Evolutionary conservation across 2,113 vertebrate species (phyloP), one percentile per base, ranked within the genome.

Genomic region (Cyanoderma ruficeps): DNA sequence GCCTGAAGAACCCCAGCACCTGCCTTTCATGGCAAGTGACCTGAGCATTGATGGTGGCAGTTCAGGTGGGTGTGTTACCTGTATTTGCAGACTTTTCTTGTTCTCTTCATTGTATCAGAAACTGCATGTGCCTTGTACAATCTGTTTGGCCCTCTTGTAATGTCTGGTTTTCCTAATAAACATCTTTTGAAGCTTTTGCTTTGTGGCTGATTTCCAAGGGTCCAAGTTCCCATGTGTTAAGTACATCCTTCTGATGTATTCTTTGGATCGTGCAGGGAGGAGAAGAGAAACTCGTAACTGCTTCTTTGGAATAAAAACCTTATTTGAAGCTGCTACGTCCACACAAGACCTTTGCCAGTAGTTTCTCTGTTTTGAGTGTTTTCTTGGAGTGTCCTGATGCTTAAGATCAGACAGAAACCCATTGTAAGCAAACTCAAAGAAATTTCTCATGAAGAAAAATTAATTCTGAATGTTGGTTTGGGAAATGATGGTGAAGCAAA

Each of bases 141-240:
- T 46, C 47, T 94, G 42, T 86, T 97, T 89, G 7, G 13, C 90
- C 55, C 80, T 86, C 60, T 68, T 98, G 98, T 98, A 98, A 96
- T 81, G 65, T 67, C 84, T 13, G 3, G 20, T 94, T 97, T 83
- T 76, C 83, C 94, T 85, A 98, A 98, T 98, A 98, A 98, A 98
- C 42, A 93, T 46, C 30, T 97, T 96, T 86, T 95, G 68, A 98
- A 97, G 84, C 92, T 77, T 95, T 90, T 96, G 80, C 72, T 95
- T 95, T 93, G 95, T 96, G 97, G 79, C 93, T 98, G 94, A 97
- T 98, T 98, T 97, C 74, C 84, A 71, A 71, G 60, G 71, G 30
- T 91, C 67, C 39, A 21, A 41, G 68, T 82, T 91, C 52, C 75
- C 17, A 4, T 35, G 64, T 83, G 79, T 75, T 49, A 67, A 37